Evolutionary conservation across 2,113 vertebrate genomes (phyloP).

Genomic region (Sander lucioperca): DNA sequence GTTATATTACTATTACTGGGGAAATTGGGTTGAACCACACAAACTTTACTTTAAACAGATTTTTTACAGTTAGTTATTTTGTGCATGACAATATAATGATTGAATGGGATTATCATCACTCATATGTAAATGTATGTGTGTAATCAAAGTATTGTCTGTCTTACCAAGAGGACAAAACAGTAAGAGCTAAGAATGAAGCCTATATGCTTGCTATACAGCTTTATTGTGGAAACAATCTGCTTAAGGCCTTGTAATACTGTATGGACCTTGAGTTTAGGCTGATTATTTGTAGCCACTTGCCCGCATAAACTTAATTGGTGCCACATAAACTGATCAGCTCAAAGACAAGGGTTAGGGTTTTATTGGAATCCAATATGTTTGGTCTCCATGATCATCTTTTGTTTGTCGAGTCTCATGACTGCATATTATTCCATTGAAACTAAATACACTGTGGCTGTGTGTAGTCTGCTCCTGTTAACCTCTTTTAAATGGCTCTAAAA

Average conservation of each 20-base stretch:
- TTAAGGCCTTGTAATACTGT: slow-evolving; percentile 38
- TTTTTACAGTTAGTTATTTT: slow-evolving; percentile 17
- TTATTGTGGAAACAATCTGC: slow-evolving; percentile 61
- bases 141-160: slow-evolving; percentile 24
- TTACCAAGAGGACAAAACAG: slow-evolving; percentile 43
- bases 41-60: slow-evolving; percentile 2
- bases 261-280: slow-evolving; percentile 29
- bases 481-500: slow-evolving; percentile 79
- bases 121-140: slow-evolving; percentile 26
- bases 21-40: neutral
- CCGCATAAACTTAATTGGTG: slow-evolving; percentile 59
- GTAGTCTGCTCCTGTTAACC: slow-evolving; percentile 74
- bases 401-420: slow-evolving; percentile 53
- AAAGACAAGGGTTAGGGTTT: slow-evolving; percentile 40
- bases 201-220: slow-evolving; percentile 38
- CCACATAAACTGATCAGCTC: slow-evolving; percentile 37
- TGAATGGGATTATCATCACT: slow-evolving; percentile 36
- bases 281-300: slow-evolving; percentile 48
- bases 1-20: neutral
- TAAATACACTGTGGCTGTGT: slow-evolving; percentile 58
- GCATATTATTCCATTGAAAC: slow-evolving; percentile 65
- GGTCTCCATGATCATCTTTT: slow-evolving; percentile 53
- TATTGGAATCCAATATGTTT: slow-evolving; percentile 52
- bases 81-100: slow-evolving; percentile 10
- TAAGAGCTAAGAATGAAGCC: slow-evolving; percentile 32